Percentiles rank a stretch among this genome's conserved stretches.
These are phyloP conservation scores for Tethya wilhelma DNA, from an alignment of 37 sponge, comb jelly and placozoan species.

Conservation along the genomic window DNA sequence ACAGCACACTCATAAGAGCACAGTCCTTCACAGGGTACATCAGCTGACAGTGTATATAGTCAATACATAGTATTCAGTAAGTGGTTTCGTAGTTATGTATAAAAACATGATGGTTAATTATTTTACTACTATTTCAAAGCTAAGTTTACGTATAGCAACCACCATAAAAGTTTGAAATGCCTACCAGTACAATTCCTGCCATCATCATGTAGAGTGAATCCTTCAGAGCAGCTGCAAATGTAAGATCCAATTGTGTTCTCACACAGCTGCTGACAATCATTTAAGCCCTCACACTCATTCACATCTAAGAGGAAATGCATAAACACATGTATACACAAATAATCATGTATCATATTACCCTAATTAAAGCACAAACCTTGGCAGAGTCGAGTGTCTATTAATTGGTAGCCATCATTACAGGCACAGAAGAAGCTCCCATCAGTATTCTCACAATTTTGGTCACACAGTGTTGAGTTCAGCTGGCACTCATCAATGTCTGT, in stretches of 20 bases:
- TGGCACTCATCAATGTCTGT: constrained; percentile 31
- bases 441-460: constrained; percentile 17
- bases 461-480: neutral
- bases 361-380: too few species aligned
- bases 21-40: too few species aligned
- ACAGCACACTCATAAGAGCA: neutral
- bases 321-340: too few species aligned
- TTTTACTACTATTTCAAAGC: constrained; percentile 32
- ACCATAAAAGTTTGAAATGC: constrained; percentile 24
- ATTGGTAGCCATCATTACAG: constrained; percentile 11
- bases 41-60: too few species aligned
- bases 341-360: too few species aligned
- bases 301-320: too few species aligned
- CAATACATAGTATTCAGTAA: too few species aligned
- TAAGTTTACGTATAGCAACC: constrained; percentile 31
- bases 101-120: neutral
- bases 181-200: constrained; percentile 21
- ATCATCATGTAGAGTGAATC: constrained; percentile 23
- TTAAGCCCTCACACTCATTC: too few species aligned
- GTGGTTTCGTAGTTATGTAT: too few species aligned
- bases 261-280: too few species aligned
- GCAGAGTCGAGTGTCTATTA: too few species aligned
- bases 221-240: neutral
- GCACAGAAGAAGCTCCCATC: constrained; percentile 11
- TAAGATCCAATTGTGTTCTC: neutral